Conservation (phyloP, 2,113 vertebrate genomes). For the Trogon surrucura region DNA sequence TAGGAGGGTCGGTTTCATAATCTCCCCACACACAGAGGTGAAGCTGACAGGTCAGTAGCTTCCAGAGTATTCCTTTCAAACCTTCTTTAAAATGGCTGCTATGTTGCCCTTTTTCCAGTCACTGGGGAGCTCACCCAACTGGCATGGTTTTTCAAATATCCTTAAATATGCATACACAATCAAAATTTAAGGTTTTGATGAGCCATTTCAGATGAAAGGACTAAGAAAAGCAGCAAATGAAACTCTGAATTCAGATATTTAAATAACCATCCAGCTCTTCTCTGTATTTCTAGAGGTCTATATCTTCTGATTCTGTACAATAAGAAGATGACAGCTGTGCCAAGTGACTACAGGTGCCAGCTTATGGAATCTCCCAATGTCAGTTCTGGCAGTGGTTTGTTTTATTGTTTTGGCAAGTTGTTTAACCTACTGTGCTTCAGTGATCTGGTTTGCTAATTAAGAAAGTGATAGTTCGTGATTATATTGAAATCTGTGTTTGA, state of each 20-base stretch:
- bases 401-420: neutral
- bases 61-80: neutral
- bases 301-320: neutral
- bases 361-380: neutral
- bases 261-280: neutral
- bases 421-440: neutral
- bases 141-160: neutral
- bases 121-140: neutral
- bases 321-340: neutral
- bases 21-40: neutral
- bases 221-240: neutral
- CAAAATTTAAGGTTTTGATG: neutral
- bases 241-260: neutral
- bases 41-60: neutral
- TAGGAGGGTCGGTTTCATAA: neutral
- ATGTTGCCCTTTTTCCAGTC: neutral
- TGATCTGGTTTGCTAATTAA: neutral
- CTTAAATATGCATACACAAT: neutral
- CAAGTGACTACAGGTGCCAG: neutral
- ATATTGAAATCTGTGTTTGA: neutral
- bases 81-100: neutral
- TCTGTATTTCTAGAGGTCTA: neutral
- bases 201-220: neutral
- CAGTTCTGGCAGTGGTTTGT: neutral
- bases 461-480: neutral